Evolutionary conservation across 2,113 vertebrate genomes (phyloP).

Genomic region (Entomyzon cyanotis): DNA sequence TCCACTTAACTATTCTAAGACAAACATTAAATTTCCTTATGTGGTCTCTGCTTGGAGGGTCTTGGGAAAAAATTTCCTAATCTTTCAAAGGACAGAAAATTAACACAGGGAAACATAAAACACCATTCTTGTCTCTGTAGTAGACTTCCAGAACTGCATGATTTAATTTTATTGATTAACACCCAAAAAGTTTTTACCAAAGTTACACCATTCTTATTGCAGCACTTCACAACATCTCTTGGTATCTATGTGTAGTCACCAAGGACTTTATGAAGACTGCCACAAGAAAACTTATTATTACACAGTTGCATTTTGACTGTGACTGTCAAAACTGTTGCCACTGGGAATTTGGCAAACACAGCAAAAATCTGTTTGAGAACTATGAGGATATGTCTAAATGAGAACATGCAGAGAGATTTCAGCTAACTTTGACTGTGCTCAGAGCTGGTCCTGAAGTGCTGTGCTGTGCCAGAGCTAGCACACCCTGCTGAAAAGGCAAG

Average conservation of each 20-base stretch:
- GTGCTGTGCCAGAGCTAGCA: not conserved
- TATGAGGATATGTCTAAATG: not conserved
- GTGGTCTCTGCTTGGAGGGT: not conserved
- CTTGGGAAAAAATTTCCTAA: not conserved
- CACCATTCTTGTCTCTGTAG: not conserved
- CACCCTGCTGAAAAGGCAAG: not conserved
- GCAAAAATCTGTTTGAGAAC: not conserved
- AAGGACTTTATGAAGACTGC: slow-evolving; percentile 5
- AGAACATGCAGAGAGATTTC: not conserved
- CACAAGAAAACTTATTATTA: slow-evolving; percentile 9
- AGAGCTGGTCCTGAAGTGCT: not conserved
- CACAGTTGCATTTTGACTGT: slow-evolving; percentile 40
- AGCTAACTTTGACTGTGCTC: not conserved
- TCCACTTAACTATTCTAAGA: not conserved
- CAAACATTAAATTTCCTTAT: not conserved
- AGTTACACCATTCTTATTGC: not conserved
- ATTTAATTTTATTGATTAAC: not conserved
- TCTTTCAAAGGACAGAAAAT: not conserved
- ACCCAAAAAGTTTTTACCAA: not conserved
- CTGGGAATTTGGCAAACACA: slow-evolving; percentile 26
- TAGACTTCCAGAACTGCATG: not conserved
- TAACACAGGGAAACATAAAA: not conserved
- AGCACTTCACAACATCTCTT: not conserved
- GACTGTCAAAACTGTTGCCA: slow-evolving; percentile 22
- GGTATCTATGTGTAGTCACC: not conserved